phyloP scores from a whole-genome alignment of 2,113 vertebrate genomes.

The Scalopus aquaticus region DNA sequence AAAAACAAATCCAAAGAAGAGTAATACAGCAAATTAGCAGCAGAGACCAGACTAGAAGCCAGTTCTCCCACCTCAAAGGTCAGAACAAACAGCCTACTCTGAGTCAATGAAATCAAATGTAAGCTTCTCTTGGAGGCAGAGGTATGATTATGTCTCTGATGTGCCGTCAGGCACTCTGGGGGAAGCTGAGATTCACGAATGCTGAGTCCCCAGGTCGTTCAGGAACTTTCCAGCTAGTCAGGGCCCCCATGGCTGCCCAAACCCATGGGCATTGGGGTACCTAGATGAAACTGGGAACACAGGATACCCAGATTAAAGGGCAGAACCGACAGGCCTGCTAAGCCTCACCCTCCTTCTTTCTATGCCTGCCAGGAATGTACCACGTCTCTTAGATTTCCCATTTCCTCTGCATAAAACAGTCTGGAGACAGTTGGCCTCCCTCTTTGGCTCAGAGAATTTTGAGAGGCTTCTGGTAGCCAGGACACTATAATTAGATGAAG shows the following conservation, averaged over 20 bases:
- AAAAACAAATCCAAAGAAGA: neutral
- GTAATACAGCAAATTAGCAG: neutral
- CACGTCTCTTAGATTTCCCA: neutral
- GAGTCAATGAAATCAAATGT: neutral
- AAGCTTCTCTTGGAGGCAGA: neutral
- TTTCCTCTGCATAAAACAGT: neutral
- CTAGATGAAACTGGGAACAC: neutral
- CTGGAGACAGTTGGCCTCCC: neutral
- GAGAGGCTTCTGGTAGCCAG: neutral
- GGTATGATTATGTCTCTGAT: neutral
- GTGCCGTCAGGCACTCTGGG: neutral
- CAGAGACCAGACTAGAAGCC: neutral
- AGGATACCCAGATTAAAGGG: neutral
- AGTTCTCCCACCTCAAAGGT: neutral
- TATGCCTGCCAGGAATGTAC: neutral
- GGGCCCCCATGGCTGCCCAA: too few species aligned
- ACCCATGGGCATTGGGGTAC: neutral
- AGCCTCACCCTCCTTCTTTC: neutral
- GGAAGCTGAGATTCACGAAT: neutral
- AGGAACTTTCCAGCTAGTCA: neutral
- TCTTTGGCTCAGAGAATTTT: constrained; percentile 4
- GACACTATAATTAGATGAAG: neutral
- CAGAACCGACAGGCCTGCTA: neutral
- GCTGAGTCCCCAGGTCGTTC: neutral
- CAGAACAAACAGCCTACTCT: neutral